Conservation (phyloP, 2,888 invertebrate genomes). For the Endomychus coccineus region DNA sequence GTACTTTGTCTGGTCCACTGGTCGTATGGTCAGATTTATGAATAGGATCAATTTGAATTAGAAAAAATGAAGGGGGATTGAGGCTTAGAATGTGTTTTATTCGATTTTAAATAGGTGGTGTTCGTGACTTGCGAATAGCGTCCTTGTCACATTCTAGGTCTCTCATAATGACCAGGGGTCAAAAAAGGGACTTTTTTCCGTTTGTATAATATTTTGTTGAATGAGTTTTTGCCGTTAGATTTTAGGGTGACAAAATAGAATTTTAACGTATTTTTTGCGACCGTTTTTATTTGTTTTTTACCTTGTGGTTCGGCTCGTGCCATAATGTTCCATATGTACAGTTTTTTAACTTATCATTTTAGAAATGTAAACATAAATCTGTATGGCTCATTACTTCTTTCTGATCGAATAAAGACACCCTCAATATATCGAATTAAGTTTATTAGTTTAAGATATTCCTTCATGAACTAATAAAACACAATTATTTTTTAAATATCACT, state of each 20-base stretch:
- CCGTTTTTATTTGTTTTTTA: constrained; percentile 14
- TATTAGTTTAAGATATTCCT: too few species aligned
- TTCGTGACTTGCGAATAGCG: too few species aligned
- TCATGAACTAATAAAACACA: too few species aligned
- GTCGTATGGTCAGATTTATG: constrained; percentile 21
- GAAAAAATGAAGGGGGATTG: constrained; percentile 17
- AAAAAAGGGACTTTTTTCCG: constrained; percentile 21
- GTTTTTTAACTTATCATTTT: too few species aligned
- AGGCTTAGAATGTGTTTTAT: constrained; percentile 9
- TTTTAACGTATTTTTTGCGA: constrained; percentile 31
- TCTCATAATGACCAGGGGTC: constrained; percentile 19
- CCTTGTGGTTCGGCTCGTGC: constrained; percentile 14
- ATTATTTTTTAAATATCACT: too few species aligned
- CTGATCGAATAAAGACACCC: too few species aligned
- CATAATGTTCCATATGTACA: constrained; percentile 8
- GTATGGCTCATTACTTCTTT: too few species aligned
- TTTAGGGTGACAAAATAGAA: constrained; percentile 3
- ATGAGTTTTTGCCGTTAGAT: constrained; percentile 30
- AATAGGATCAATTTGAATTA: constrained; percentile 21
- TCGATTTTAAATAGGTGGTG: not conserved
- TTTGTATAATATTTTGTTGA: constrained; percentile 9
- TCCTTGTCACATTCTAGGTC: constrained; percentile 15
- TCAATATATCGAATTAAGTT: too few species aligned
- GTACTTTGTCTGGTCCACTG: constrained; percentile 3
- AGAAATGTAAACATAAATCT: too few species aligned